Evolutionary conservation across 2,797 vertebrate genomes (phyloP).

Genomic region (Melanotaenia parkinsoni): DNA sequence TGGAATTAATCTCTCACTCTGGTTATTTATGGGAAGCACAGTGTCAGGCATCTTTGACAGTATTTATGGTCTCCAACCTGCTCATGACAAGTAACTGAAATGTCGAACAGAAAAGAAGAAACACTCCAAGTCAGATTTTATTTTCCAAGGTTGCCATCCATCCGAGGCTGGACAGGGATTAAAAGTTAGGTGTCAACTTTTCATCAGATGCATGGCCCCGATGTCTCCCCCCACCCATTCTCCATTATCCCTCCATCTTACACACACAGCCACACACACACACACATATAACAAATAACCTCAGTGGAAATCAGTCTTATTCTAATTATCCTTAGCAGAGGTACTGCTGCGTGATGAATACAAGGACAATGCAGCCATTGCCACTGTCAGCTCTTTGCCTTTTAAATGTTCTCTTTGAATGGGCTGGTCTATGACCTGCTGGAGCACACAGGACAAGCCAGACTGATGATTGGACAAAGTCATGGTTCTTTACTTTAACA

Average conservation of each 20-base stretch:
- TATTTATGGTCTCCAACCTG: conserved; percentile 74
- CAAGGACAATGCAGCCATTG: conserved; percentile 78
- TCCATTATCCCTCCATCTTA: conserved; percentile 24
- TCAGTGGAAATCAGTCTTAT: conserved; percentile 71
- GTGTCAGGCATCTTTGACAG: conserved; percentile 62
- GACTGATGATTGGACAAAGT: conserved; percentile 41
- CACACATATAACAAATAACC: conserved; percentile 55
- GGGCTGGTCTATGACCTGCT: conserved; percentile 23
- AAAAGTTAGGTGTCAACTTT: conserved; percentile 75
- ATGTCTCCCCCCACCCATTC: conserved; percentile 21
- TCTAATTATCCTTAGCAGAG: conserved; percentile 73
- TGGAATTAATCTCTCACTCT: conserved; percentile 78
- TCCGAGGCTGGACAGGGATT: conserved; percentile 59
- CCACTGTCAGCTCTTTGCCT: conserved; percentile 69
- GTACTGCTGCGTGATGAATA: conserved; percentile 71
- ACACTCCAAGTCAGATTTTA: conserved; percentile 74
- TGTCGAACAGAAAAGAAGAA: conserved; percentile 67
- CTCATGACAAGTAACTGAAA: conserved; percentile 64
- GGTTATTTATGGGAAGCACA: conserved; percentile 77
- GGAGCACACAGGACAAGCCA: conserved; percentile 30
- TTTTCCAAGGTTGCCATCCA: conserved; percentile 77
- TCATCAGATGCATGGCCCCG: conserved; percentile 67
- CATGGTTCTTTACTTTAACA: conserved; percentile 19
- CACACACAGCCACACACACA: conserved; percentile 6
- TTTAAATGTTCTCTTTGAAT: conserved; percentile 60